Conservation (phyloP, 2,113 vertebrate genomes). For the Crocuta crocuta region DNA sequence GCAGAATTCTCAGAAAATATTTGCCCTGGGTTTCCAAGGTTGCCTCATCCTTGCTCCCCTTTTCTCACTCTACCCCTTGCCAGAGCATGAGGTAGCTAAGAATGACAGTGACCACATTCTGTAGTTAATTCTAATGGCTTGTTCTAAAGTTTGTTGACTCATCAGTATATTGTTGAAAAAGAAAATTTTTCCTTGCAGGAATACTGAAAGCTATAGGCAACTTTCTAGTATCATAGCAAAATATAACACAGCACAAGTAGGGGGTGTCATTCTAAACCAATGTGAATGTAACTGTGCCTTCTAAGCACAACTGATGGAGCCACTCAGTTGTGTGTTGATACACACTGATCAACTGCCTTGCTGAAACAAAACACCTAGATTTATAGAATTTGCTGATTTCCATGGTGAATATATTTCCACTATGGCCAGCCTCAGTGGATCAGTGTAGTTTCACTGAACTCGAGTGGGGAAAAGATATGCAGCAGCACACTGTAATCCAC, state of each 20-base stretch:
- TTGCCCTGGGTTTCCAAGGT: constrained; percentile 60
- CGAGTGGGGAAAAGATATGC: background rate
- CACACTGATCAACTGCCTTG: background rate
- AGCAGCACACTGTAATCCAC: background rate
- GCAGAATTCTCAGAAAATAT: constrained; percentile 68
- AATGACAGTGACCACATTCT: constrained; percentile 62
- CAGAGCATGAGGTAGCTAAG: constrained; percentile 72
- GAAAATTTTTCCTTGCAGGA: background rate
- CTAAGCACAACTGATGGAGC: background rate
- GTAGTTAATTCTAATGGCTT: constrained; percentile 56
- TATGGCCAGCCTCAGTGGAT: background rate
- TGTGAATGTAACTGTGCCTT: background rate
- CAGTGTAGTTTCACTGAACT: background rate
- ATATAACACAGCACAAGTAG: background rate
- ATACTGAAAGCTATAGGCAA: background rate
- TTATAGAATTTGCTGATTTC: background rate
- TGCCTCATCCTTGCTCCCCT: constrained; percentile 59
- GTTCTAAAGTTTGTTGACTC: constrained; percentile 54
- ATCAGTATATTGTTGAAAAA: constrained; percentile 28
- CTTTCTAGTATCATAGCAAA: background rate
- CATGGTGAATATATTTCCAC: background rate
- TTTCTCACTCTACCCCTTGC: constrained; percentile 55
- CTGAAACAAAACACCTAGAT: background rate
- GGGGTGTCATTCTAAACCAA: background rate
- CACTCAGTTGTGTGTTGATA: background rate